These are phyloP conservation scores for Polypterus senegalus DNA, from an alignment of 2,113 vertebrate genomes.

Conservation along the genomic window DNA sequence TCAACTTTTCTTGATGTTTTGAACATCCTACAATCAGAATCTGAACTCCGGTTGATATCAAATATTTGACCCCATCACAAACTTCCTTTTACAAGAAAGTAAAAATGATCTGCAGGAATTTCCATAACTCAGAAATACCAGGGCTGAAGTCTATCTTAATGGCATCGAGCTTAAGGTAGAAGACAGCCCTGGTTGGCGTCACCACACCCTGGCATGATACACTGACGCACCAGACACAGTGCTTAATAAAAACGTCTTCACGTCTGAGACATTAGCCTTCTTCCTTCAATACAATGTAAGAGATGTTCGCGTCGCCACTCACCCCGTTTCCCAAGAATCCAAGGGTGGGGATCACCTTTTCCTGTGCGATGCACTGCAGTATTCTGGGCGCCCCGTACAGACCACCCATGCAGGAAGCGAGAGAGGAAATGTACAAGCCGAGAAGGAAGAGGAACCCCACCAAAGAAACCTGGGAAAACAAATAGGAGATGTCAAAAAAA, in stretches of 20 bases:
- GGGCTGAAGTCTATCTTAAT: too few species aligned
- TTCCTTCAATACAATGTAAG: too few species aligned
- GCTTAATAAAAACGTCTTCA: not conserved
- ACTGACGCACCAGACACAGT: not conserved
- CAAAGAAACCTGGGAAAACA: conserved; percentile 81
- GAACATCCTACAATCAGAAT: too few species aligned
- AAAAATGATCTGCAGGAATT: too few species aligned
- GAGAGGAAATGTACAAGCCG: conserved; percentile 88
- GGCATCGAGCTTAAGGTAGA: too few species aligned
- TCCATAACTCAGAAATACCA: too few species aligned
- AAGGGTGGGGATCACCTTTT: conserved; percentile 77
- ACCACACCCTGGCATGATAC: too few species aligned
- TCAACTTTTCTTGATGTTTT: too few species aligned
- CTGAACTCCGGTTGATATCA: too few species aligned
- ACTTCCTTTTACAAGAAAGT: too few species aligned
- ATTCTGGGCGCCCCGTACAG: conserved; percentile 89
- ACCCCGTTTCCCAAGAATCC: conserved; percentile 72
- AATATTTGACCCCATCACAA: too few species aligned
- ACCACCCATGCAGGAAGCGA: conserved; percentile 95
- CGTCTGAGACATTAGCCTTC: not conserved
- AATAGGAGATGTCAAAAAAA: conserved; percentile 18
- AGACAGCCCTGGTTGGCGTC: too few species aligned
- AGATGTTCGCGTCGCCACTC: conserved; percentile 30
- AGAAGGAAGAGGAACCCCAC: conserved; percentile 93
- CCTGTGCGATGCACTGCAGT: conserved; percentile 87